A percentile compares a stretch with the other conserved stretches of the same genome.
These are phyloP conservation scores for Bembecia ichneumoniformis DNA, from an alignment of 2,888 invertebrate species.

Conservation along the genomic window DNA sequence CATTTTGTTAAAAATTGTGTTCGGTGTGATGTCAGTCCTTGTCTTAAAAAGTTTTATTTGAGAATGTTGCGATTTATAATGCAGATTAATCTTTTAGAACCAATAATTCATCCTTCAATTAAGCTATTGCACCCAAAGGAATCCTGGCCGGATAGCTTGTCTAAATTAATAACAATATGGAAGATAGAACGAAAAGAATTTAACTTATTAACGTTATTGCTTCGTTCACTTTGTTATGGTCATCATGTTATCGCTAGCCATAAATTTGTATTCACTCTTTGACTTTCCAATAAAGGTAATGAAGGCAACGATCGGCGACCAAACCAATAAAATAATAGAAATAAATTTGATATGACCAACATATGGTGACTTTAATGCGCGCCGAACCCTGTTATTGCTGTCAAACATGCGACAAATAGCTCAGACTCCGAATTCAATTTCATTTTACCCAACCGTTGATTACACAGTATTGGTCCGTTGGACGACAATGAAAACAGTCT, in stretches of 20 bases:
- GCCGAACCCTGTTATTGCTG: slow-evolving; percentile 69
- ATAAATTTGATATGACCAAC: slow-evolving; percentile 73
- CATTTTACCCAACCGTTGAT: slow-evolving; percentile 64
- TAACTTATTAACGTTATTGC: slow-evolving; percentile 55
- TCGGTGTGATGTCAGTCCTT: too few relatives aligned
- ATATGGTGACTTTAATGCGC: slow-evolving; percentile 67
- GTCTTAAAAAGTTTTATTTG: too few relatives aligned
- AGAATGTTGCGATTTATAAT: too few relatives aligned
- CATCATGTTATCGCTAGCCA: slow-evolving; percentile 61
- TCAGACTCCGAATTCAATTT: slow-evolving; percentile 54
- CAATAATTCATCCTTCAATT: too few relatives aligned
- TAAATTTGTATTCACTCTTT: slow-evolving; percentile 68
- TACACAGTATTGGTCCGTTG: slow-evolving; percentile 66
- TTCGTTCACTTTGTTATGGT: slow-evolving; percentile 62
- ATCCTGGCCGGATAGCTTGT: too few relatives aligned
- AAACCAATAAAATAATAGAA: slow-evolving; percentile 71
- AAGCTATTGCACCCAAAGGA: too few relatives aligned
- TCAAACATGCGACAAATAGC: slow-evolving; percentile 72
- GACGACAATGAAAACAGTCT: slow-evolving; percentile 62
- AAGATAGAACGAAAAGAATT: slow-evolving; percentile 50
- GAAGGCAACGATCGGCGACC: slow-evolving; percentile 63
- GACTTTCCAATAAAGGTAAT: slow-evolving; percentile 69
- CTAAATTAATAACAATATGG: slow-evolving; percentile 1
- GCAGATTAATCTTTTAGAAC: too few relatives aligned
- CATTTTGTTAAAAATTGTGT: too few relatives aligned